Evolutionary conservation across 2,888 invertebrate genomes (phyloP).

Genomic region (Watsonalla binaria): DNA sequence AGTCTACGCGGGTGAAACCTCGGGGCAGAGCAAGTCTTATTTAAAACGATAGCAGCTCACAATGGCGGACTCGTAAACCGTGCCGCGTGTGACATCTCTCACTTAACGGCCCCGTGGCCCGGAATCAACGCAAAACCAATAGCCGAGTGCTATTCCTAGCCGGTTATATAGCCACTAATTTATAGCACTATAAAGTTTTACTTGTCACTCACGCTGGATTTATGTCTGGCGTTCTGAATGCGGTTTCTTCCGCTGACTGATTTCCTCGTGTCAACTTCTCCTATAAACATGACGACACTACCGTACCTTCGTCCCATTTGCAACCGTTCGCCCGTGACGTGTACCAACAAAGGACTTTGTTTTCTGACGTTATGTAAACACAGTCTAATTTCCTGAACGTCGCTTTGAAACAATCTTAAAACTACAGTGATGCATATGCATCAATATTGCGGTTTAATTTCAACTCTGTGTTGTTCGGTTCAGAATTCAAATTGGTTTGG

Average conservation of each 20-base stretch:
- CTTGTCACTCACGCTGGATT: conserved; percentile 74
- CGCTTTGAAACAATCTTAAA: conserved; percentile 36
- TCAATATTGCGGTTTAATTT: conserved; percentile 12
- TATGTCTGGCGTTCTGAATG: conserved; percentile 71
- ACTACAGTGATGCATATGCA: conserved; percentile 9
- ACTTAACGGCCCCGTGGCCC: conserved; percentile 52
- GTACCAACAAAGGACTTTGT: conserved; percentile 65
- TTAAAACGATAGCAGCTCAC: too few species aligned
- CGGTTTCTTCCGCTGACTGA: conserved; percentile 73
- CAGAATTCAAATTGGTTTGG: conserved; percentile 23
- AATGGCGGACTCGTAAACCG: neutral
- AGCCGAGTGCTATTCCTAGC: conserved; percentile 60
- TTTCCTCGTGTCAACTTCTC: conserved; percentile 71
- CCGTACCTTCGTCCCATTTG: conserved; percentile 53
- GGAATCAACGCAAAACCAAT: conserved; percentile 62
- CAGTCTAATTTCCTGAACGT: conserved; percentile 70
- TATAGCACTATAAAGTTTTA: conserved; percentile 73
- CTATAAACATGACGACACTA: conserved; percentile 60
- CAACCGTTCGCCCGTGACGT: conserved; percentile 55
- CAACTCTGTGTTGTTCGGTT: conserved; percentile 17
- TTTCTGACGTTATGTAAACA: conserved; percentile 66
- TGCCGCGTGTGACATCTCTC: conserved; percentile 65
- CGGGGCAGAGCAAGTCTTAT: too few species aligned
- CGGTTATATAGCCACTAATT: conserved; percentile 65
- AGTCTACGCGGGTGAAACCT: too few species aligned